These are phyloP conservation scores for Trichogramma pretiosum DNA, from an alignment of 1,140 invertebrate species.

Conservation along the genomic window DNA sequence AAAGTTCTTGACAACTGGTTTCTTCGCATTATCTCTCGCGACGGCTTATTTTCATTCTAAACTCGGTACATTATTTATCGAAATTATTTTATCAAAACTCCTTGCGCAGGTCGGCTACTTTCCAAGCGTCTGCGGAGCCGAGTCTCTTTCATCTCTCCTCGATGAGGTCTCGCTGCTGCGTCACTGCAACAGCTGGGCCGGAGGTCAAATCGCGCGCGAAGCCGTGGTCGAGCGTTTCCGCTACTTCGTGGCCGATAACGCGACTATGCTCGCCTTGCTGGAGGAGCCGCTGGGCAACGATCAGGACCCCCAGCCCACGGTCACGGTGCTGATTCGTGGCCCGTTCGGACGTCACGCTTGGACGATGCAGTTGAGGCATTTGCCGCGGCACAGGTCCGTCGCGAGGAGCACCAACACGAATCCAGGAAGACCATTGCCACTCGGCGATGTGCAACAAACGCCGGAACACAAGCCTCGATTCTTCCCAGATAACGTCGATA, in stretches of 20 bases:
- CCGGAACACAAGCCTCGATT: slow-evolving; percentile 61
- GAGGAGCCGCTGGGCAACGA: slow-evolving; percentile 83
- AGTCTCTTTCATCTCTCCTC: slow-evolving; percentile 75
- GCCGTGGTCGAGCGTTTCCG: slow-evolving; percentile 61
- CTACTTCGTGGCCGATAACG: slow-evolving; percentile 88
- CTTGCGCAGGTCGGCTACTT: slow-evolving; percentile 63
- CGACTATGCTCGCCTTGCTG: slow-evolving; percentile 77
- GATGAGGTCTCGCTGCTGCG: slow-evolving; percentile 79
- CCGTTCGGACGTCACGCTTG: slow-evolving; percentile 90
- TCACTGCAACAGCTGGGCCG: slow-evolving; percentile 60
- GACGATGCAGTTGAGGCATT: slow-evolving; percentile 80
- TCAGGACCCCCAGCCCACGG: slow-evolving; percentile 66
- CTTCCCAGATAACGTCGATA: slow-evolving; percentile 76
- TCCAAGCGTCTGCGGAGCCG: slow-evolving; percentile 72
- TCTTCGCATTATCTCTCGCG: no score
- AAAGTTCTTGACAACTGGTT: no score
- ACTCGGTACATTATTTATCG: not conserved
- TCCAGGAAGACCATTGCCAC: slow-evolving; percentile 68
- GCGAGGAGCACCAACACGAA: slow-evolving; percentile 60
- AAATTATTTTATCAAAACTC: no score
- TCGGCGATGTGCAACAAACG: slow-evolving; percentile 57
- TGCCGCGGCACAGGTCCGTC: slow-evolving; percentile 69
- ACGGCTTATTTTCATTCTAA: not conserved
- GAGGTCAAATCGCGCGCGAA: slow-evolving; percentile 45
- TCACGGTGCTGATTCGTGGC: slow-evolving; percentile 75